Evolutionary conservation across 2,797 vertebrate genomes (phyloP), one percentile per base, ranked within the genome.

Genomic region (Chaetophractus vellerosus): DNA sequence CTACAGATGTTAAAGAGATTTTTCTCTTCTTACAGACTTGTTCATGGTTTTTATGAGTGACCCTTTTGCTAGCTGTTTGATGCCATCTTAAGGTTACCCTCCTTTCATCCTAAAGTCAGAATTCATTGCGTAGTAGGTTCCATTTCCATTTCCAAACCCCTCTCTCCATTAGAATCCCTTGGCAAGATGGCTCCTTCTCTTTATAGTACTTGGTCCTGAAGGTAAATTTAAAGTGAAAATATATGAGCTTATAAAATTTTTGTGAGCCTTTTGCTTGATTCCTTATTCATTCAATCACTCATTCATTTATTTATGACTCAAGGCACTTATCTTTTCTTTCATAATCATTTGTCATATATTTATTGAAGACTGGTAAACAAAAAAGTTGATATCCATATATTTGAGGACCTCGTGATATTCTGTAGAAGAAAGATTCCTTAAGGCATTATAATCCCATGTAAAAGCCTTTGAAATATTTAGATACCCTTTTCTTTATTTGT

Each of bases 241-340:
- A 36, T 3, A 28, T 16, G 12, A 72, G 68, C 52, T 55, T 18
- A 16, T 0, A 90, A 52, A 2, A 24, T 41, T 72, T 75, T 33
- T 59, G 48, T 76, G 78, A 82, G 19, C 3, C 4, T 88, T 84
- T 66, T 78, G 18, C 14, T 82, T 76, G 2, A 26, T 80, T 31
- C 15, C 82, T 75, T 78, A 76, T 63, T 90, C 15, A 78, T 76
- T 74, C n/a, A 81, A 0, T 81, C 24, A 57, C 6, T 79, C 12
- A 55, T 61, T 59, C 68, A 63, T 19, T 68, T 24, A 26, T 87
- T 82, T 88, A 28, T 66, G 10, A 45, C 3, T 61, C 28, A 68
- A 19, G 9, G 45, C 59, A 48, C 33, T 72, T 89, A 88, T 71
- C 79, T 76, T 61, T 89, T 78, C 48, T 91, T 91, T 91, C 12